These are phyloP conservation scores for Pao palembangensis DNA, from an alignment of 2,113 vertebrate genomes.

Conservation along the genomic window DNA sequence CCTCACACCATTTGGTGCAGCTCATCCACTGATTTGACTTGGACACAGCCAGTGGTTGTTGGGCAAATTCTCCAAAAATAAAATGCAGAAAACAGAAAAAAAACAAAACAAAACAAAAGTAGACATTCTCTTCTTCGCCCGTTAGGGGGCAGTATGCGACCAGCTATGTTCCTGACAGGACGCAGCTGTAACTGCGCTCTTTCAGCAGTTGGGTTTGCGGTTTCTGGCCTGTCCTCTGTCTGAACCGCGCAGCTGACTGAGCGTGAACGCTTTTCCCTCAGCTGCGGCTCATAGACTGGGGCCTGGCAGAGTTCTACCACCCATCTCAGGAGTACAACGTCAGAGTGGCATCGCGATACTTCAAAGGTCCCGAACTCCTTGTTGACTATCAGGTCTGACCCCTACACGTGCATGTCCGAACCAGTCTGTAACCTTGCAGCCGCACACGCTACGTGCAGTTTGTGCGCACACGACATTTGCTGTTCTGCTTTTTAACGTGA, in stretches of 20 bases:
- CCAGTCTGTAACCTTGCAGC: not conserved
- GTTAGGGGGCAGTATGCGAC: conserved; percentile 38
- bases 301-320: conserved; percentile 97
- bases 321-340: conserved; percentile 99
- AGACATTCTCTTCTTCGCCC: not conserved
- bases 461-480: no score
- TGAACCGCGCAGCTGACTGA: not conserved
- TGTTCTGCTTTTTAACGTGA: no score
- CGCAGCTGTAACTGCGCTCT: no score
- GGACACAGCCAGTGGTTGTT: not conserved
- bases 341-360: conserved; percentile 95
- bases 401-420: not conserved
- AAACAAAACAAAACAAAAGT: no score
- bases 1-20: no score
- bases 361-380: conserved; percentile 97
- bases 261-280: conserved; percentile 41
- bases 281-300: conserved; percentile 98
- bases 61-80: no score
- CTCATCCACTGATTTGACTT: not conserved
- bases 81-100: not conserved
- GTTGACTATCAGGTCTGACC: conserved; percentile 94
- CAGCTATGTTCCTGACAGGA: not conserved
- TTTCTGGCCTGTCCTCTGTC: not conserved
- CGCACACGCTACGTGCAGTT: not conserved
- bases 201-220: no score